Evolutionary conservation across 2,113 vertebrate genomes (phyloP).

Genomic region (Pseudorectes ferrugineus): DNA sequence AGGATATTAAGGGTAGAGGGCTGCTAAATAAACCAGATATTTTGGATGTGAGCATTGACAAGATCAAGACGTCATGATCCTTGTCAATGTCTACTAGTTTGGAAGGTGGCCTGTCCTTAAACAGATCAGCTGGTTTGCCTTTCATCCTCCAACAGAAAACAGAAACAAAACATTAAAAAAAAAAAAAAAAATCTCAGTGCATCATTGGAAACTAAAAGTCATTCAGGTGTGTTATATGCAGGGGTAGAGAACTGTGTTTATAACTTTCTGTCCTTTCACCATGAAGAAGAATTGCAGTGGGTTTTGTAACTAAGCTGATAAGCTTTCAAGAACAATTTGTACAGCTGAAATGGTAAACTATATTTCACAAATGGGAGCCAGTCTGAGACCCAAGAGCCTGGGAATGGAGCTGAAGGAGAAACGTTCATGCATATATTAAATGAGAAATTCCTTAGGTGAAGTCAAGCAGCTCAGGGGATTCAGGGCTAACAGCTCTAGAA

Average conservation of each 20-base stretch:
- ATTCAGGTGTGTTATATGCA: background rate
- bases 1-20: background rate
- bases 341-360: background rate
- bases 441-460: background rate
- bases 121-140: background rate
- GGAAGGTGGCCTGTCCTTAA: background rate
- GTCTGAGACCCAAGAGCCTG: background rate
- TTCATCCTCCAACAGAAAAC: background rate
- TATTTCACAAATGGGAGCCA: background rate
- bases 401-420: background rate
- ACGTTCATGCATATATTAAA: background rate
- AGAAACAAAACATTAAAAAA: accelerated
- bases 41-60: background rate
- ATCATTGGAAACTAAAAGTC: background rate
- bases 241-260: background rate
- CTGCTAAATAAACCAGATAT: background rate
- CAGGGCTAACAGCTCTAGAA: background rate
- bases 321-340: background rate
- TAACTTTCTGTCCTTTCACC: background rate
- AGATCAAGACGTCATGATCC: background rate
- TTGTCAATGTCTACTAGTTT: background rate
- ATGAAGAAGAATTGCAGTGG: background rate
- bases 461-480: background rate
- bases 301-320: background rate
- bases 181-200: too few species aligned